phyloP scores from a whole-genome alignment of 2,113 vertebrate species.

The Bolborhynchus lineola region DNA sequence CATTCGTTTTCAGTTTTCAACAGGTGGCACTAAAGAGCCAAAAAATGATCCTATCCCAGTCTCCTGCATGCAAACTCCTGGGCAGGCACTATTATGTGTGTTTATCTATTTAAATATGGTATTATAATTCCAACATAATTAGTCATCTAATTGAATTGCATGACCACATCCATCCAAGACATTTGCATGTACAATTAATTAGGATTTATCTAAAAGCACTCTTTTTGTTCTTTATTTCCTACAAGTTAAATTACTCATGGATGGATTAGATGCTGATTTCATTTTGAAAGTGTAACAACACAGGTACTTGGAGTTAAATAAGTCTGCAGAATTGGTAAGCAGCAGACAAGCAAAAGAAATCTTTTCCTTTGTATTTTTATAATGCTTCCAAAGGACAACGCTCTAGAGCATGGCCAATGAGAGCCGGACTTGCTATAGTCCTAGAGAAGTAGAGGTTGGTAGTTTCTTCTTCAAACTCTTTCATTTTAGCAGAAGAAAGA shows the following conservation, averaged over 20 bases:
- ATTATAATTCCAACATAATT: slow-evolving; percentile 54
- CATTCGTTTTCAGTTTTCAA: slow-evolving; percentile 50
- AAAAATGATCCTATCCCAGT: slow-evolving; percentile 39
- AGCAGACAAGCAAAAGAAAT: neutral
- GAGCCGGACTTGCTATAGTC: neutral
- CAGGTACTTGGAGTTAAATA: neutral
- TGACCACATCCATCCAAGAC: slow-evolving; percentile 58
- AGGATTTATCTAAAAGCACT: slow-evolving; percentile 55
- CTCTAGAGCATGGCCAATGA: neutral
- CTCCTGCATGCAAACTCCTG: slow-evolving; percentile 33
- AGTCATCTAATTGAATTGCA: slow-evolving; percentile 57
- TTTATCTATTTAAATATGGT: slow-evolving; percentile 64
- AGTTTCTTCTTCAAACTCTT: neutral
- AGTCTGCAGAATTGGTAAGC: neutral
- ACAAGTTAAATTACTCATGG: slow-evolving; percentile 43
- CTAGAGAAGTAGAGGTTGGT: neutral
- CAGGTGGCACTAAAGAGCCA: slow-evolving; percentile 70
- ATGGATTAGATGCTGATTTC: slow-evolving; percentile 46
- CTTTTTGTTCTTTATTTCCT: slow-evolving; percentile 53
- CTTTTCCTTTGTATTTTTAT: neutral
- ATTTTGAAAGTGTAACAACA: slow-evolving; percentile 3
- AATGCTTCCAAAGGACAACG: neutral
- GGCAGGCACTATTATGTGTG: slow-evolving; percentile 40
- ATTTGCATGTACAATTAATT: slow-evolving; percentile 64
- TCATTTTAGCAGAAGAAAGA: neutral